Conservation (phyloP, 2,113 vertebrate genomes). For the Hippopotamus amphibius region DNA sequence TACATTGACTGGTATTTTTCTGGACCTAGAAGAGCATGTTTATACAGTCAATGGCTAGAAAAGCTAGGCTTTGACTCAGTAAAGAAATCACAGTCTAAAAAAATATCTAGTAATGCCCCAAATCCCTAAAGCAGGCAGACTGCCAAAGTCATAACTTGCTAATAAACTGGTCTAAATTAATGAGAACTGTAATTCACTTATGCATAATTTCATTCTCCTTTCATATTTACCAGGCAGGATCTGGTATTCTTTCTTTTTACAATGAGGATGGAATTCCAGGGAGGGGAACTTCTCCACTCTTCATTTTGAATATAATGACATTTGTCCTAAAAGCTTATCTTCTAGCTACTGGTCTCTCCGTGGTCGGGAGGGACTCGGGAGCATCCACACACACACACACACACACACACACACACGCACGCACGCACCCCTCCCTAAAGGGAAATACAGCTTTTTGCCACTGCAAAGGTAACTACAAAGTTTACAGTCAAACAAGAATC, state of each 20-base stretch:
- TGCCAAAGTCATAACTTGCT: not conserved
- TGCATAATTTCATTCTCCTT: conserved; percentile 2
- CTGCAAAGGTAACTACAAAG: not conserved
- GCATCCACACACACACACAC: not conserved
- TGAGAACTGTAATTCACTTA: not conserved
- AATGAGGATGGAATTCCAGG: not conserved
- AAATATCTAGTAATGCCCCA: not conserved
- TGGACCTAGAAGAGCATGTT: not conserved
- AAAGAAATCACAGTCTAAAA: not conserved
- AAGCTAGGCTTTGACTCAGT: not conserved
- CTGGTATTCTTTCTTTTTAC: not conserved
- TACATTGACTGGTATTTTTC: not conserved
- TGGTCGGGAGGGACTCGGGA: not conserved
- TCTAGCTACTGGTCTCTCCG: not conserved
- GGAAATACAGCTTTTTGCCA: not conserved
- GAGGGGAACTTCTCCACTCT: not conserved
- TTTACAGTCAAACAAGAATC: not conserved
- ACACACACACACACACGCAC: not conserved
- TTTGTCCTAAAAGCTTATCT: not conserved
- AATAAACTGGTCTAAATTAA: conserved; percentile 28
- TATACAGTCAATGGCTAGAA: not conserved
- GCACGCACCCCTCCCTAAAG: not conserved
- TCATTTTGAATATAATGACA: not conserved
- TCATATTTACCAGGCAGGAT: not conserved
- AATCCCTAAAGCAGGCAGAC: not conserved